A percentile compares a stretch with the other conserved stretches of the same genome.
Evolutionary conservation across 1,140 invertebrate genomes (phyloP).

Genomic region (Oscheius sp.): DNA sequence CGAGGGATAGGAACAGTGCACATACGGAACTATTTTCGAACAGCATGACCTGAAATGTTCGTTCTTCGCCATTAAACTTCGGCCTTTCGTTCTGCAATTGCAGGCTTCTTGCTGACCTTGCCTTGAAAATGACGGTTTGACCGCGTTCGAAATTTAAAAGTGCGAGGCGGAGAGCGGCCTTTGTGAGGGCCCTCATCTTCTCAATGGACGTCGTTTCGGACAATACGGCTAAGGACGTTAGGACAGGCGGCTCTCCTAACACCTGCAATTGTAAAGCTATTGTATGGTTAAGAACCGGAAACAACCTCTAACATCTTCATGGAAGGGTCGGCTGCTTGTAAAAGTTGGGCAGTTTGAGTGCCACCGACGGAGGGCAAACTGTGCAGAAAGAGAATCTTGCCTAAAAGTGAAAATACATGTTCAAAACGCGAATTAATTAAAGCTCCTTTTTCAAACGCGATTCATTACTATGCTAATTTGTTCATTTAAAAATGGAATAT

Average conservation of each 20-base stretch:
- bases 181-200: background rate
- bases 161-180: background rate
- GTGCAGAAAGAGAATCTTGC: background rate
- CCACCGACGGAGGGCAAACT: background rate
- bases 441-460: too few species aligned
- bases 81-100: too few species aligned
- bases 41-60: constrained; percentile 3
- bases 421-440: too few species aligned
- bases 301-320: background rate
- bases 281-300: background rate
- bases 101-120: background rate
- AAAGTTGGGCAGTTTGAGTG: background rate
- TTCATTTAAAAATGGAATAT: too few species aligned
- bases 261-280: background rate
- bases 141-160: background rate
- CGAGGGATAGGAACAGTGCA: background rate
- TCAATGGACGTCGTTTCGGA: background rate
- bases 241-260: background rate
- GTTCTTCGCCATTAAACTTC: too few species aligned
- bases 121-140: background rate
- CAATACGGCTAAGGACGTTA: background rate
- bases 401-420: too few species aligned
- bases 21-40: background rate
- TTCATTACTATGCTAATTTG: too few species aligned
- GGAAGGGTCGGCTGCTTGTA: background rate